Base-by-base conservation (phyloP, 2,797 vertebrate species). In the Limosa lapponica region DNA sequence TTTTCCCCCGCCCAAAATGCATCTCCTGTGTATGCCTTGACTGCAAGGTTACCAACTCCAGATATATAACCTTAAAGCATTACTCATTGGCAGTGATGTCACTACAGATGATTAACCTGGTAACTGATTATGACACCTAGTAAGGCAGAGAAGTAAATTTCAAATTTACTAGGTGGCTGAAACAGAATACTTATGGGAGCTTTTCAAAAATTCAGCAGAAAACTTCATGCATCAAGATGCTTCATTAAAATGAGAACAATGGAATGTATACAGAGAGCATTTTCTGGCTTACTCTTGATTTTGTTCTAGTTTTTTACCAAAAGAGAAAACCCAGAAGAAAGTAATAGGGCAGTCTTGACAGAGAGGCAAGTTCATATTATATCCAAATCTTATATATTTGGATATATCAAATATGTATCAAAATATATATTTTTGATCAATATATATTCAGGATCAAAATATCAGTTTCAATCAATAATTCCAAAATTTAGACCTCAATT, bases 31-130 rank as follows among this genome's bases (percentile, higher is more conserved):
- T 10, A n/a, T 23, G 34, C 49, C 65, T 92, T 69, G 66, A 48
- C 81, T 73, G 52, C 65, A 96, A 97, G 66, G 77, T 92, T 85
- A 93, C 51, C 71, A 55, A 5, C 43, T 64, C 34, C n/a, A 77
- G 41, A 66, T 36, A 69, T 7, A 51, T 91, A 98, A 98, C 95
- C 97, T 98, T 97, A 97, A 97, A 97, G 90, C 89, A 94, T 93
- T 78, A 96, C 91, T 92, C 91, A 82, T 55, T 98, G 73, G 71
- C 39, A 98, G 97, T 97, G 98, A 98, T 97, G 91, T 87, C 95
- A 75, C 71, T 90, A 87, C 69, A 97, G 97, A 82, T 58, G 69
- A 96, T 98, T 98, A 95, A 97, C 94, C 66, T 92, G 86, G 78
- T 97, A 97, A 97, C 69, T 44, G 61, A 94, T 91, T 96, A 73